A percentile compares a stretch with the other conserved stretches of the same genome.
These are phyloP conservation scores for Onychomys leucogaster DNA, from an alignment of 2,797 vertebrate species.

Conservation along the genomic window DNA sequence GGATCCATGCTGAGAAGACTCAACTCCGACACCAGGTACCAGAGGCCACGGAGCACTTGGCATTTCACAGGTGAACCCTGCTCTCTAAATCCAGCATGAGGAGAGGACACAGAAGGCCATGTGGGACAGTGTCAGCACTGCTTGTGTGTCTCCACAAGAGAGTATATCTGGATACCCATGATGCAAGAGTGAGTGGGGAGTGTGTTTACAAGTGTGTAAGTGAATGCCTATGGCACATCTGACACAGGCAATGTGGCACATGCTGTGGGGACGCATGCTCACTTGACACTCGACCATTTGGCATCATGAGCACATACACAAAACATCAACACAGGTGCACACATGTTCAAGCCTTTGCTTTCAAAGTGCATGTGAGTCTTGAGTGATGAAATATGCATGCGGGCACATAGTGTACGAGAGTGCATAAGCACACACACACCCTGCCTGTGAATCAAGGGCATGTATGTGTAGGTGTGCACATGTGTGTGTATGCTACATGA, in stretches of 20 bases:
- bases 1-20: background rate
- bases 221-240: background rate
- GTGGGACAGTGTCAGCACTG: background rate
- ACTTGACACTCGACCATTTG: background rate
- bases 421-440: background rate
- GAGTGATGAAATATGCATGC: background rate
- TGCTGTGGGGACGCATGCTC: background rate
- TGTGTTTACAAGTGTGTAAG: background rate
- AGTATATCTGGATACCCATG: background rate
- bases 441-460: too few relatives aligned
- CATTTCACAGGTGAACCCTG: background rate
- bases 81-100: background rate
- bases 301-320: background rate
- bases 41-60: fast-evolving
- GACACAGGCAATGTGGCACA: background rate
- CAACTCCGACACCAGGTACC: background rate
- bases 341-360: background rate
- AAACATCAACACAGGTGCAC: background rate
- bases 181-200: background rate
- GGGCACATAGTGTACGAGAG: too few relatives aligned
- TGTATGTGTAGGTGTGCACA: too few relatives aligned
- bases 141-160: background rate
- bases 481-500: too few relatives aligned
- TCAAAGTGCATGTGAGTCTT: background rate
- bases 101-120: background rate